Conservation (phyloP, 2,797 vertebrate species). For the Miichthys miiuy region DNA sequence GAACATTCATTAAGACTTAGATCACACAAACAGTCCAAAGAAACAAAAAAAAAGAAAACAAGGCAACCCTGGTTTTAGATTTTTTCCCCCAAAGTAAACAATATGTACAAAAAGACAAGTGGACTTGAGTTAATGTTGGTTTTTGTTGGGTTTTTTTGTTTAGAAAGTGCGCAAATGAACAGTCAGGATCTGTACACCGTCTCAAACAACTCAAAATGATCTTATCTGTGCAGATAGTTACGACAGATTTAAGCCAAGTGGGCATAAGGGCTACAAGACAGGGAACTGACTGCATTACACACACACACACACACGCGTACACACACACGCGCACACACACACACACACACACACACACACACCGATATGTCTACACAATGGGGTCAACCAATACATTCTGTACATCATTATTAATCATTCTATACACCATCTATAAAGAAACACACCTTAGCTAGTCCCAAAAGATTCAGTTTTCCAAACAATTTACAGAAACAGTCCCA, state of each 20-base stretch:
- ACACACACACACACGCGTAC: neutral
- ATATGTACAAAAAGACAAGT: constrained; percentile 75
- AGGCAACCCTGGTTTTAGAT: constrained; percentile 53
- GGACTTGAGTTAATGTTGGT: constrained; percentile 38
- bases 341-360: constrained; percentile 18
- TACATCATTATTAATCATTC: constrained; percentile 51
- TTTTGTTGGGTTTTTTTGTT: constrained; percentile 35
- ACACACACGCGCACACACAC: neutral
- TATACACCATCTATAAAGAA: constrained; percentile 57
- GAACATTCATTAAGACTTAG: constrained; percentile 77
- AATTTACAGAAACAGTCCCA: constrained; percentile 51
- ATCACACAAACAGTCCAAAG: constrained; percentile 52
- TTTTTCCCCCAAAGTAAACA: constrained; percentile 62
- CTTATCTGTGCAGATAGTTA: constrained; percentile 8
- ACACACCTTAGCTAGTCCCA: constrained; percentile 40
- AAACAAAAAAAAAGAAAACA: constrained; percentile 45
- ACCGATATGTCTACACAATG: constrained; percentile 14
- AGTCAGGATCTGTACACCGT: constrained; percentile 39
- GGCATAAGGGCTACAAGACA: constrained; percentile 16
- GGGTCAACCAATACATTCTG: constrained; percentile 52
- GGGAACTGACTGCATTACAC: constrained; percentile 5
- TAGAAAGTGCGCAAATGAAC: constrained; percentile 81
- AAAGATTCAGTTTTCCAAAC: constrained; percentile 39
- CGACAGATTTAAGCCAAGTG: constrained; percentile 29
- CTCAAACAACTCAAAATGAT: constrained; percentile 37